Evolutionary conservation across 2,113 vertebrate species (phyloP).

Genomic region (Puma concolor): DNA sequence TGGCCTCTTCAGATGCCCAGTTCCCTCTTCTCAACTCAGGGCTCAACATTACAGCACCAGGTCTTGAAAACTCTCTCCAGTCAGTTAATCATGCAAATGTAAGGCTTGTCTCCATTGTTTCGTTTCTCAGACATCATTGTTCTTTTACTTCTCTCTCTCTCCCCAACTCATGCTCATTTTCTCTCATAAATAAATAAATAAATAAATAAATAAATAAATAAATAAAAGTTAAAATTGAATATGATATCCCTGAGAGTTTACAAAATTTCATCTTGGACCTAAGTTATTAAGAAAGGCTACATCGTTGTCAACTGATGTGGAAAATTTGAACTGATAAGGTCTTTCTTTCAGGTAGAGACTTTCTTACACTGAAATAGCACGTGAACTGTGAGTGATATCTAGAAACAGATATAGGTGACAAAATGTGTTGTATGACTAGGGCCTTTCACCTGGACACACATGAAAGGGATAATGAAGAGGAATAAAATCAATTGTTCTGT

Average conservation of each 20-base stretch:
- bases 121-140: not conserved
- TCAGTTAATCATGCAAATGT: not conserved
- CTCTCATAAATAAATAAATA: too few species aligned
- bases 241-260: not conserved
- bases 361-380: not conserved
- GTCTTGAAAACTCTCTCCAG: not conserved
- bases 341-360: not conserved
- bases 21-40: not conserved
- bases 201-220: too few species aligned
- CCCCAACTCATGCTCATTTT: too few species aligned
- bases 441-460: not conserved
- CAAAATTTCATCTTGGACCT: not conserved
- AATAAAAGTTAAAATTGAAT: not conserved
- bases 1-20: not conserved
- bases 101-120: not conserved
- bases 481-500: not conserved
- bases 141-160: not conserved
- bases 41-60: not conserved
- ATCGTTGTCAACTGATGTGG: not conserved
- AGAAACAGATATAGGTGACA: not conserved
- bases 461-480: not conserved
- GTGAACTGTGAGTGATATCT: not conserved
- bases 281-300: not conserved
- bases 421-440: not conserved
- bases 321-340: not conserved